Evolutionary conservation across 2,113 vertebrate species (phyloP).

Genomic region (Menura novaehollandiae): DNA sequence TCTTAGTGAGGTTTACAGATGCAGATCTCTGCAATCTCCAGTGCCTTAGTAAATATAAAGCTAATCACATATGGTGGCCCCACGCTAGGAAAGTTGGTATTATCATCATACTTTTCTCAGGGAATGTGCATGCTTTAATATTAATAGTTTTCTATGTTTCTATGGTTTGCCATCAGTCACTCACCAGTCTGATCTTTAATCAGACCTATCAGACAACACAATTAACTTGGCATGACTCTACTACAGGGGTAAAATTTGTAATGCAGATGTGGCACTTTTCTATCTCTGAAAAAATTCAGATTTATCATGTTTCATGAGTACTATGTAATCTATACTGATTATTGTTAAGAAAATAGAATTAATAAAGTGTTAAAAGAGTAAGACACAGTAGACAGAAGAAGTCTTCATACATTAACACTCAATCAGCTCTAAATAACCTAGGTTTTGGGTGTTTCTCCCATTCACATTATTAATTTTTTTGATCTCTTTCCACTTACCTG

Average conservation of each 20-base stretch:
- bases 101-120: background rate
- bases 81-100: accelerated
- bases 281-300: background rate
- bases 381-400: background rate
- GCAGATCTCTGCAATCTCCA: background rate
- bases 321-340: background rate
- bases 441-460: background rate
- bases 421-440: background rate
- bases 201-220: background rate
- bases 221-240: background rate
- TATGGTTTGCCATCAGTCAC: background rate
- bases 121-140: background rate
- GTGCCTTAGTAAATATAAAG: background rate
- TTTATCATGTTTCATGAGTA: background rate
- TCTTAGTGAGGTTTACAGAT: background rate
- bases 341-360: background rate
- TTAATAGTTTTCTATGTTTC: background rate
- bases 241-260: background rate
- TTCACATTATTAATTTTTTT: background rate
- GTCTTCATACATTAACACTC: background rate
- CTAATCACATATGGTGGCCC: background rate
- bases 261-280: background rate
- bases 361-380: background rate
- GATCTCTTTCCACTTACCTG: background rate
- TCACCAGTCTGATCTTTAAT: background rate